Percentiles rank a stretch among this genome's conserved stretches.
Evolutionary conservation across 2,797 vertebrate genomes (phyloP).

Genomic region (Enteromius anoplus): DNA sequence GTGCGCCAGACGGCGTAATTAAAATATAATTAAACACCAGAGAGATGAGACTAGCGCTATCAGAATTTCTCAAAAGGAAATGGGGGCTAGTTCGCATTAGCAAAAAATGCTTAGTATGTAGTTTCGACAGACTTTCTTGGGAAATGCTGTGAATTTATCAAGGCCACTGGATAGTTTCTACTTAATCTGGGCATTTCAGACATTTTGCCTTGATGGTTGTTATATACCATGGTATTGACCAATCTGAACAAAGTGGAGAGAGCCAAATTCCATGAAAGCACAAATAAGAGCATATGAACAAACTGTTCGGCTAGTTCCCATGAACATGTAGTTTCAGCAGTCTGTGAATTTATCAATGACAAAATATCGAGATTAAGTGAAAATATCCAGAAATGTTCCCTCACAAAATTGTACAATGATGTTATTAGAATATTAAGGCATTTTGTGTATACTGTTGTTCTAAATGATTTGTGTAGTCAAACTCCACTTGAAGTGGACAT

Average conservation of each 20-base stretch:
- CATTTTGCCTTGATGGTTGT: background rate
- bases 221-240: background rate
- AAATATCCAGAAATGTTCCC: background rate
- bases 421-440: background rate
- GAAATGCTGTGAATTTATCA: constrained; percentile 34
- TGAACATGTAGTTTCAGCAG: background rate
- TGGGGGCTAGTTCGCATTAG: constrained; percentile 6
- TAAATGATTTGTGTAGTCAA: background rate
- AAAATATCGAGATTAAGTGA: background rate
- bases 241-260: background rate
- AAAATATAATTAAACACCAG: constrained; percentile 52
- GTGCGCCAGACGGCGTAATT: constrained; percentile 39
- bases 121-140: constrained; percentile 33
- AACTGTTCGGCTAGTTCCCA: background rate
- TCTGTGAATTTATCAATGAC: background rate
- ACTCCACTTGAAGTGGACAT: background rate
- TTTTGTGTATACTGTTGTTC: background rate
- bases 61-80: constrained; percentile 45
- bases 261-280: background rate
- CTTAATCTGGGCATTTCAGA: constrained; percentile 2
- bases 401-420: background rate
- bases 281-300: background rate
- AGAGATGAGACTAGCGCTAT: constrained; percentile 39
- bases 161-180: constrained; percentile 10
- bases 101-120: constrained; percentile 33